These are phyloP conservation scores for Pyrocoelia pectoralis DNA, from an alignment of 2,888 invertebrate species.

Conservation along the genomic window DNA sequence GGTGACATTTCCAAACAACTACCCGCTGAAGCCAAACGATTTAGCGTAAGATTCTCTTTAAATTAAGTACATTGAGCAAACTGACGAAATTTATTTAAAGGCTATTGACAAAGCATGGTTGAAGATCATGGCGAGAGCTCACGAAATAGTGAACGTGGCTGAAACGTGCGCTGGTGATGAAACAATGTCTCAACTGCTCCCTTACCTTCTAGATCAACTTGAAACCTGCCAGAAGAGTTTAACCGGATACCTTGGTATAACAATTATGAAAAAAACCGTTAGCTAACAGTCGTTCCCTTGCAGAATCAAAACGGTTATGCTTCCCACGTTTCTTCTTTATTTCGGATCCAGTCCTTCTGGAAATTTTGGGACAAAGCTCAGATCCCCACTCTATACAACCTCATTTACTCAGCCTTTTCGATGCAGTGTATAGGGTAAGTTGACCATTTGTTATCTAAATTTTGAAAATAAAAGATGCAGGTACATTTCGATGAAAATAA, in stretches of 20 bases:
- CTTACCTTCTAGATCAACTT: constrained; percentile 82
- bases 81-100: constrained; percentile 50
- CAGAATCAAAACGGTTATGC: constrained; percentile 81
- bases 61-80: neutral
- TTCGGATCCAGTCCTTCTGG: constrained; percentile 87
- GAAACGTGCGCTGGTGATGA: constrained; percentile 87
- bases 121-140: constrained; percentile 85
- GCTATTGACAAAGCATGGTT: constrained; percentile 88
- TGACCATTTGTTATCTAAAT: neutral
- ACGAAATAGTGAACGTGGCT: constrained; percentile 82
- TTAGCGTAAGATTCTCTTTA: constrained; percentile 63
- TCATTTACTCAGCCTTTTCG: constrained; percentile 86
- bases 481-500: constrained; percentile 81
- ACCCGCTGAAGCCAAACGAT: constrained; percentile 82
- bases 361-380: constrained; percentile 90
- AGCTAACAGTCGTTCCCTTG: neutral
- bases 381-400: constrained; percentile 86
- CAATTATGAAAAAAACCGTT: no score
- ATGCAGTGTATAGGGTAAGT: constrained; percentile 76
- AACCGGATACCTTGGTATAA: constrained; percentile 71
- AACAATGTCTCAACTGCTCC: constrained; percentile 78
- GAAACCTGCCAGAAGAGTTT: constrained; percentile 92
- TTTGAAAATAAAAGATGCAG: constrained; percentile 52
- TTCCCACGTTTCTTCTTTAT: constrained; percentile 93
- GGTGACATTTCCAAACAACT: constrained; percentile 90